Conservation (phyloP, 2,113 vertebrate species). For the Leptosomus discolor region DNA sequence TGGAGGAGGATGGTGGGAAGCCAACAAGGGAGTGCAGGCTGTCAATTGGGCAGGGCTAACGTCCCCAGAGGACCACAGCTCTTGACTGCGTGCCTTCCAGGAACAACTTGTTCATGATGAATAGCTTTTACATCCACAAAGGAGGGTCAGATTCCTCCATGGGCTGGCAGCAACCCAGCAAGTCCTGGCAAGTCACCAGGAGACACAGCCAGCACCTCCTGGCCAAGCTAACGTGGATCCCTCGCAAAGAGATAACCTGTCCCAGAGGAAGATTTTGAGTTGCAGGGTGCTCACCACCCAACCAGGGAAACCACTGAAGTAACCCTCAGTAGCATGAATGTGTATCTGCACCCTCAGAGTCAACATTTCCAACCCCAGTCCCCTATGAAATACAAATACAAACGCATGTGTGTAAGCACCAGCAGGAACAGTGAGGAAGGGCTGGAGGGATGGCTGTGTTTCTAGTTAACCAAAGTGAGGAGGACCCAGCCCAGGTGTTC, state of each 20-base stretch:
- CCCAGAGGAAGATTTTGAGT: rapidly evolving
- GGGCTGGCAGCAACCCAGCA: background rate
- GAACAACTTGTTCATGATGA: background rate
- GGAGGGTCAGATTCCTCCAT: background rate
- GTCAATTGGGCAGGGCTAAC: rapidly evolving
- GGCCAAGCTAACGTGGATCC: rapidly evolving
- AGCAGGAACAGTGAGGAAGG: background rate
- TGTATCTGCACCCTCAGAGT: background rate
- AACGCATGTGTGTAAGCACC: rapidly evolving
- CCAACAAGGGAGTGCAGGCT: background rate
- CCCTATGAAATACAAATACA: background rate
- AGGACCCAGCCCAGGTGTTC: background rate
- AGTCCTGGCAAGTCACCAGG: background rate
- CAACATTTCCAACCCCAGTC: rapidly evolving
- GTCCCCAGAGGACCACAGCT: background rate
- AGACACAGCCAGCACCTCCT: background rate
- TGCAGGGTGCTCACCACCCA: background rate
- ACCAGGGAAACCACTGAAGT: background rate
- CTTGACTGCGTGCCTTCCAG: background rate
- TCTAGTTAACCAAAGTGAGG: rapidly evolving
- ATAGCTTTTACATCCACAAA: background rate
- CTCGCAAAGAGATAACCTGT: background rate
- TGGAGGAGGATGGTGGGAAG: background rate
- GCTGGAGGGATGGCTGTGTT: background rate
- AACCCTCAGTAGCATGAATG: background rate